Percentiles rank a stretch among this genome's conserved stretches.
Evolutionary conservation across 2,113 vertebrate genomes (phyloP).

Genomic region (Mungos mungo): DNA sequence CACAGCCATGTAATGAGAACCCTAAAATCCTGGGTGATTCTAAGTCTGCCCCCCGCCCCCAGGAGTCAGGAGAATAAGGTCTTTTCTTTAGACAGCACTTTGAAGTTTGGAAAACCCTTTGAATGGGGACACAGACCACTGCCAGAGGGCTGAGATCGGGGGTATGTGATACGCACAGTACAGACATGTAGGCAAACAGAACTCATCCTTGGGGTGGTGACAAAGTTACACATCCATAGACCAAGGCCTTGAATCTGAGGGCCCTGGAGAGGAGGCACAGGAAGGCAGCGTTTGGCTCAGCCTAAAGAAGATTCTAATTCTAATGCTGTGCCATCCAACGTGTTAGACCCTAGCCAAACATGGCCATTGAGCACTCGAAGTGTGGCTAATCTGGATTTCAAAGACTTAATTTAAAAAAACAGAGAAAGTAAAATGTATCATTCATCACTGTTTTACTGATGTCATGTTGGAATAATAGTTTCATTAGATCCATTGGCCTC

Average conservation of each 20-base stretch:
- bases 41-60: background rate
- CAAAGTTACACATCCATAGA: too few species aligned
- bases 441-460: background rate
- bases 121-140: background rate
- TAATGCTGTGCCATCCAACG: background rate
- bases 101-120: background rate
- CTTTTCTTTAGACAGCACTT: background rate
- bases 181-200: background rate
- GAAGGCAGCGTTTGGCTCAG: background rate
- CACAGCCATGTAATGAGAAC: background rate
- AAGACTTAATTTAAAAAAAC: background rate
- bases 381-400: background rate
- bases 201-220: background rate
- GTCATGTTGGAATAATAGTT: background rate
- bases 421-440: background rate
- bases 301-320: background rate
- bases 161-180: rapidly evolving
- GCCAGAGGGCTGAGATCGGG: background rate
- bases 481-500: background rate
- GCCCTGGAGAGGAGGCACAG: background rate
- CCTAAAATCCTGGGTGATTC: background rate
- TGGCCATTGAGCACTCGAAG: background rate
- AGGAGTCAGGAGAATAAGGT: background rate
- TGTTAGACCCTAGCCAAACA: background rate
- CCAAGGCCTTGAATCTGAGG: background rate